Evolutionary conservation across 2,113 vertebrate genomes (phyloP).

Genomic region (Fukomys damarensis): DNA sequence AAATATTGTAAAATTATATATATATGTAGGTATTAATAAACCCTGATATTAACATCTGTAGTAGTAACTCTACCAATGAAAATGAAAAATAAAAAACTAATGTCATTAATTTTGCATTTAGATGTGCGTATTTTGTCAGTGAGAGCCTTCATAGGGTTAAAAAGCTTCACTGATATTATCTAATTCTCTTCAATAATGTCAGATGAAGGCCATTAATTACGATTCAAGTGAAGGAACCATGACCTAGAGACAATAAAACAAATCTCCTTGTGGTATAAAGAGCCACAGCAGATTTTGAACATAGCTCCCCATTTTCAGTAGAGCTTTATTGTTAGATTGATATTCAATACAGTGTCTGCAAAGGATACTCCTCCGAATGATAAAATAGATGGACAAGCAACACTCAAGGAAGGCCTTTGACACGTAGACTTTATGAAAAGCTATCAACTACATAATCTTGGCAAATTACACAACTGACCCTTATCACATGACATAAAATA

Average conservation of each 20-base stretch:
- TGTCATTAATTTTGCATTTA: slow-evolving; percentile 38
- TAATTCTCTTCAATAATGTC: slow-evolving; percentile 12
- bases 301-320: background rate
- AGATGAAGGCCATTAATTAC: slow-evolving; percentile 29
- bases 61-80: slow-evolving; percentile 12
- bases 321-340: background rate
- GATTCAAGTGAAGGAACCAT: slow-evolving; percentile 7
- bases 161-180: slow-evolving; percentile 38
- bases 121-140: slow-evolving; percentile 30
- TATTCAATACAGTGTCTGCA: background rate
- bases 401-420: slow-evolving; percentile 1
- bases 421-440: background rate
- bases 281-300: background rate
- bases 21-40: slow-evolving; percentile 24
- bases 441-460: background rate
- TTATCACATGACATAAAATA: background rate
- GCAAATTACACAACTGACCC: background rate
- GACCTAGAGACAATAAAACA: slow-evolving; percentile 38
- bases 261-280: background rate
- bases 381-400: background rate
- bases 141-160: slow-evolving; percentile 22
- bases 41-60: background rate
- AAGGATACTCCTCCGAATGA: background rate
- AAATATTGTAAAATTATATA: slow-evolving; percentile 57
- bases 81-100: slow-evolving; percentile 31